Evolutionary conservation across 2,888 invertebrate genomes (phyloP), one percentile per base, ranked within the genome.

Genomic region (Elgonia sp.): DNA sequence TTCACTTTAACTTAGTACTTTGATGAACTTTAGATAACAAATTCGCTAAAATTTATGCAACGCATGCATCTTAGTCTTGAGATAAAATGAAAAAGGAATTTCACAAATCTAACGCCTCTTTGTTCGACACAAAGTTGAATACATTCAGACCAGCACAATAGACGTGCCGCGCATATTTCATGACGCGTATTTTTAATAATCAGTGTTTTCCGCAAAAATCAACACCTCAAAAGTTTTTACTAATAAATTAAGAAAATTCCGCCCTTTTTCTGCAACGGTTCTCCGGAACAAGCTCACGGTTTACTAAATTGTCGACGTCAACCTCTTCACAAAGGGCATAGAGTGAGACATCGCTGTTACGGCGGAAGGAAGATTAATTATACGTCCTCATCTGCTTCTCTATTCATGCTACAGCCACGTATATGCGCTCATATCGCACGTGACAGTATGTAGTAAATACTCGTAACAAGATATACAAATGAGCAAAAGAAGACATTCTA

Each of bases 281-380:
- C 77, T 4, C 73, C 67, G 82, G 84, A 84, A 87, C 84, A 84
- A 81, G 81, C 81, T 75, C 81, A 81, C 80, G 60, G 84, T 86
- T 89, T 86, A 84, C 88, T 83, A 86, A 86, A 84, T 89, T 77
- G 84, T 82, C 86, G 86, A 87, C 89, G 89, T 89, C 81, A 82
- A 84, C 84, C 89, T 83, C 82, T 83, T 89, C 87, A 87, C 84
- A 86, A 86, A 81, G 70, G 80, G 89, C 85, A 85, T 39, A 79
- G 87, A 81, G 83, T 89, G 87, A 87, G 87, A 87, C 85, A 72
- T 89, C 62, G 82, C 82, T 87, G 79, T 83, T 85, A 84, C 84
- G 75, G 80, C 73, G 86, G 89, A 89, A 89, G 86, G 89, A 89
- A 87, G 85, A 89, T 89, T 89, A 89, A 89, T 89, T 87, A 89